phyloP scores from a whole-genome alignment of 2,797 vertebrate genomes.

The Falco peregrinus region DNA sequence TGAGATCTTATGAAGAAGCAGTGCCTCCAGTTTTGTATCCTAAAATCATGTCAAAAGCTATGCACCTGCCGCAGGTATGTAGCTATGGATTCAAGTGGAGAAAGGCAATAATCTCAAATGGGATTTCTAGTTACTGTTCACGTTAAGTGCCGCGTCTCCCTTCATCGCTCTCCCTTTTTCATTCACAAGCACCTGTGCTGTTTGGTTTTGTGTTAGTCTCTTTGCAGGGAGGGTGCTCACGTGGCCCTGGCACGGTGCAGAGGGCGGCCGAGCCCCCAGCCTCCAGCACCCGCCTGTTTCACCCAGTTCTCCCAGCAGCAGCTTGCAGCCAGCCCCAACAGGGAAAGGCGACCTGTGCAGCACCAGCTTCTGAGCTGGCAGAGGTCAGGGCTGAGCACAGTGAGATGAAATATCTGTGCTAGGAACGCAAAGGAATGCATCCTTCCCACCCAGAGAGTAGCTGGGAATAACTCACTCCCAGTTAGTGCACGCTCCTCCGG shows the following conservation, averaged over 20 bases:
- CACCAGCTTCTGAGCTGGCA: background rate
- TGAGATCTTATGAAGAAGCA: background rate
- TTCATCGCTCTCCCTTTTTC: background rate
- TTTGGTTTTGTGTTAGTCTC: background rate
- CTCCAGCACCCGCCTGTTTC: background rate
- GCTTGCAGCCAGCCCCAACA: background rate
- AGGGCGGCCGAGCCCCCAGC: background rate
- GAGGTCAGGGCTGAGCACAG: background rate
- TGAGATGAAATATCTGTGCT: background rate
- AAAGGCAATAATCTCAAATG: background rate
- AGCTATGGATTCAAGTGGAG: background rate
- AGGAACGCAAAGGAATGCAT: background rate
- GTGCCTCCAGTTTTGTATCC: background rate
- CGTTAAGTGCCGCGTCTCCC: background rate
- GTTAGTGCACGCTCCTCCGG: background rate
- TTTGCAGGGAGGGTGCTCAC: background rate
- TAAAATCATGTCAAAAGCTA: background rate
- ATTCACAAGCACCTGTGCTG: background rate
- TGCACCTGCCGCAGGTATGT: background rate
- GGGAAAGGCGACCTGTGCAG: background rate
- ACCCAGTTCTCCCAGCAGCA: background rate
- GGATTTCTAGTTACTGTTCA: background rate
- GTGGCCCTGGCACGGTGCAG: background rate
- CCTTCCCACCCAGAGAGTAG: background rate
- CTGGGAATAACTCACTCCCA: background rate